Evolutionary conservation across 2,113 vertebrate species (phyloP).

Genomic region (Erpornis zantholeuca): DNA sequence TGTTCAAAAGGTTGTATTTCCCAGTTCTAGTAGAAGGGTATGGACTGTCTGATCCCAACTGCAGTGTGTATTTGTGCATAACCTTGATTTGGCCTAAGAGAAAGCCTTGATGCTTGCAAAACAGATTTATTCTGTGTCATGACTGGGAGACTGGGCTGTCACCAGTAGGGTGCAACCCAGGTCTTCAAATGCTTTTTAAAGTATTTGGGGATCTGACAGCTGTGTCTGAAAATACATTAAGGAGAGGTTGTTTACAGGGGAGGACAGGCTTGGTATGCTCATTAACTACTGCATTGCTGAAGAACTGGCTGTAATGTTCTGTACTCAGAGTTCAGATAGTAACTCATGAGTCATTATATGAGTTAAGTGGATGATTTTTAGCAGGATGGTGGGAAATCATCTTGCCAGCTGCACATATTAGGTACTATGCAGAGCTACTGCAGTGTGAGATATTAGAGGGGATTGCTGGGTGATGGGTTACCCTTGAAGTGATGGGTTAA

Average conservation of each 20-base stretch:
- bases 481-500: not conserved
- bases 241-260: not conserved
- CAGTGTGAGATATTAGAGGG: not conserved
- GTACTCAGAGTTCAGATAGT: not conserved
- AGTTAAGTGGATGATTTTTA: not conserved
- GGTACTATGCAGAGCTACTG: not conserved
- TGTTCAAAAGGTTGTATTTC: not conserved
- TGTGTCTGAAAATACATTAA: not conserved
- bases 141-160: not conserved
- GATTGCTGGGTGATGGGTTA: not conserved
- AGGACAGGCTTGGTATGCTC: not conserved
- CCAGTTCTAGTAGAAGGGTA: not conserved
- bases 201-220: not conserved
- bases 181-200: not conserved
- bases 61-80: not conserved
- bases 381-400: not conserved
- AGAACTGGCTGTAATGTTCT: not conserved
- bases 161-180: not conserved
- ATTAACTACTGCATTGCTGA: not conserved
- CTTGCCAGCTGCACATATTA: not conserved
- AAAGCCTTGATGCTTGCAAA: not conserved
- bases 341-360: not conserved
- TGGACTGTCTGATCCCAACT: not conserved
- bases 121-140: not conserved
- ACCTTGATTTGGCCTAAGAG: not conserved